Evolutionary conservation across 2,113 vertebrate species (phyloP), one percentile per base, ranked within the genome.

Genomic region (Equus przewalskii): DNA sequence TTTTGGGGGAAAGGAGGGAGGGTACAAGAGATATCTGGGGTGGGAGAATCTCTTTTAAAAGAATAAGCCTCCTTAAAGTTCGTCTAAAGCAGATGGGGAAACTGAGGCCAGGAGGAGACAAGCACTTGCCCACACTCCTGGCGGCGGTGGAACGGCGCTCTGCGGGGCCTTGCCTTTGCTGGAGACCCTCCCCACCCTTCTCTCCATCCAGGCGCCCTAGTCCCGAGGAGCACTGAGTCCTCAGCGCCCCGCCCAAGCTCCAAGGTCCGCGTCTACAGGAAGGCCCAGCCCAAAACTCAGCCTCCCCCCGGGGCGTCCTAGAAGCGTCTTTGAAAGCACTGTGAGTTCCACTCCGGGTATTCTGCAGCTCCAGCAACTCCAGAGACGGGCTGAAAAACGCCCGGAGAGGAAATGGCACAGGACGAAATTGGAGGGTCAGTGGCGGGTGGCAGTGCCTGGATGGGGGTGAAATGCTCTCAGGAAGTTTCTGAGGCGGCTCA

Each of bases 211-310:
- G 8, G 26, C 0, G 19, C 1, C 9, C 33, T 8, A 1, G n/a
- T 30, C 12, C 0, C 13, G 0, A 10, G 22, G 12, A 64, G 16
- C 1, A 2, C 0, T 0, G 54, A 24, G 10, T 24, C 44, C 51
- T 69, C 44, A 5, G 69, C 5, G 11, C 7, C 24, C 12, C 1
- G 0, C 36, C 7, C 46, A 16, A 33, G 18, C 14, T 49, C 18
- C 1, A 13, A 7, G 19, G 41, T 18, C 56, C 3, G 7, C 3
- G 0, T 70, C 13, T 2, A 8, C 58, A 0, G 5, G 19, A 28
- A 28, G 7, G 28, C 21, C 41, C 72, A n/a, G 60, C 14, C 51
- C 56, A 36, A 51, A 67, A 3, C 7, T 51, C 75, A 21, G 44
- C 2, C 15, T 60, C 46, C 24, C 41, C 4, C 3, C 1, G 1